Evolutionary conservation across 2,888 invertebrate genomes (phyloP).

Genomic region (Drosophila rubida): DNA sequence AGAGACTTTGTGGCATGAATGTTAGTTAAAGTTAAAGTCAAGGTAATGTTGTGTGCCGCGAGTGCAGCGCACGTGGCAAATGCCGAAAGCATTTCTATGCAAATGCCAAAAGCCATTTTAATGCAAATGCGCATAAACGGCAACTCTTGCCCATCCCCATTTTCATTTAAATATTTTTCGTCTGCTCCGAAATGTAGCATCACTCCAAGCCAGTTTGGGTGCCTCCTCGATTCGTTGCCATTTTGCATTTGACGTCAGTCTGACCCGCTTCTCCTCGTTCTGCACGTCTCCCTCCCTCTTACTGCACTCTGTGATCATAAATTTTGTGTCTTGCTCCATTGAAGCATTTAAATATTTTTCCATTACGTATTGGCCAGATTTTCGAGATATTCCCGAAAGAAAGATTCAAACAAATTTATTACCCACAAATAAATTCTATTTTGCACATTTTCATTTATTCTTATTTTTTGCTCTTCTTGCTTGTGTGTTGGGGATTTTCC

Average conservation of each 20-base stretch:
- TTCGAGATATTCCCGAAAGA: constrained; percentile 31
- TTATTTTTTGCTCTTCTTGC: not conserved
- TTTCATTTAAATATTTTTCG: constrained; percentile 61
- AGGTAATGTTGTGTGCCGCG: constrained; percentile 28
- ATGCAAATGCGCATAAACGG: constrained; percentile 74
- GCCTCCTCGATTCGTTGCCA: constrained; percentile 4
- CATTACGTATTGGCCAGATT: constrained; percentile 45
- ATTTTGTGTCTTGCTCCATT: constrained; percentile 47
- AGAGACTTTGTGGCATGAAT: constrained; percentile 12
- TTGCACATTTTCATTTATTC: constrained; percentile 24
- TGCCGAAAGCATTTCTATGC: constrained; percentile 61
- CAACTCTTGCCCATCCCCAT: constrained; percentile 28
- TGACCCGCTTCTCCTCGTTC: constrained; percentile 6
- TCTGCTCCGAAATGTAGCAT: constrained; percentile 48
- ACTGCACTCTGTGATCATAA: constrained; percentile 48
- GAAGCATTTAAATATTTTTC: constrained; percentile 64
- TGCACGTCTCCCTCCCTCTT: not conserved
- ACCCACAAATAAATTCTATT: constrained; percentile 62
- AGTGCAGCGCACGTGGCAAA: constrained; percentile 59
- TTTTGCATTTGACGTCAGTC: constrained; percentile 58
- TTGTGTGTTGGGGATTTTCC: constrained; percentile 4
- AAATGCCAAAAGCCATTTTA: constrained; percentile 70
- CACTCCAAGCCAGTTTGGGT: not conserved
- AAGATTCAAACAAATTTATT: constrained; percentile 58
- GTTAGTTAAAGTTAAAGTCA: constrained; percentile 37